Evolutionary conservation across 2,797 vertebrate species (phyloP), one percentile per base, ranked within the genome.

Genomic region (Antennarius maculatus): DNA sequence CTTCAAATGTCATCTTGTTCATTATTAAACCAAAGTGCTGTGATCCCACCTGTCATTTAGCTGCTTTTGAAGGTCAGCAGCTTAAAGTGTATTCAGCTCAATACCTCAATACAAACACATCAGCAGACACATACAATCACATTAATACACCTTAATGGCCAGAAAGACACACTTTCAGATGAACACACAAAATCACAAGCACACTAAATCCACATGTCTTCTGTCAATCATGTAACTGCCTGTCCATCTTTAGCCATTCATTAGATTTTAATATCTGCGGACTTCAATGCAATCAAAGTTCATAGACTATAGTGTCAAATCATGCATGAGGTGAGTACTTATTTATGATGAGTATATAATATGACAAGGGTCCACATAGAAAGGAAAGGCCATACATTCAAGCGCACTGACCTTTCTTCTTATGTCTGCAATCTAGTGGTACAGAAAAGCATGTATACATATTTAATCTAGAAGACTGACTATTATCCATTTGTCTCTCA

Each of bases 1-100:
- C 81, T 84, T 69, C 79, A 89, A 89, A 89, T 89, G 86, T 87
- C 89, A 91, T 53, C 52, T 54, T 70, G 47, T 87, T 89, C 80
- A 87, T 88, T 88, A 86, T 81, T 61, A 83, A 83, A 86, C 63
- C 65, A 56, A 66, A 66, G 61, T 39, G 61, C 65, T 69, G 45
- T 51, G 66, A 77, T 81, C 69, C 76, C 61, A 82, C 79, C 77
- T 66, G 79, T 87, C 85, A 81, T 77, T 81, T 74, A 65, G 73
- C 63, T 66, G 65, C 55, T 43, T 63, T 41, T 79, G 83, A 91
- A 89, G 88, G 88, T 91, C 88, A 88, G 76, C 66, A 51, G 66
- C 81, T 82, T 80, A 76, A 77, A 80, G 71, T 74, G 72, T 60
- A 48, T 74, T 78, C 68, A 18, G 72, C 77, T 86, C 79, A 66